Evolutionary conservation across 2,113 vertebrate species (phyloP).

Genomic region (Marmota flaviventris): DNA sequence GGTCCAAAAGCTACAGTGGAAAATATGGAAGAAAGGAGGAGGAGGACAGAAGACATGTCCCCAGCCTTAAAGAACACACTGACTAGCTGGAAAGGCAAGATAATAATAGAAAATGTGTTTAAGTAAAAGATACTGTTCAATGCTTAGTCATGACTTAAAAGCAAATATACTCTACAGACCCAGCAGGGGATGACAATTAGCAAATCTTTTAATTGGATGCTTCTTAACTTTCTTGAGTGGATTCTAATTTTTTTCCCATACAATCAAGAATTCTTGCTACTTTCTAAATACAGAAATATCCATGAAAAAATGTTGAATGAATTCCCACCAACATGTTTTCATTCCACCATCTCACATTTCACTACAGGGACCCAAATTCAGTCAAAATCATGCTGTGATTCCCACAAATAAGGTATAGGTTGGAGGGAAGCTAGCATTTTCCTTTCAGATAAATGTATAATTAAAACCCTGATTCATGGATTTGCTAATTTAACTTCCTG

Average conservation of each 20-base stretch:
- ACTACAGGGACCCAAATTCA: constrained; percentile 55
- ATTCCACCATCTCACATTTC: constrained; percentile 56
- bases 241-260: constrained; percentile 53
- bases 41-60: neutral
- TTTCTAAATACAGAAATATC: constrained; percentile 62
- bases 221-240: constrained; percentile 41
- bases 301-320: constrained; percentile 43
- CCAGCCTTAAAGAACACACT: neutral
- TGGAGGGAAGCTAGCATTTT: constrained; percentile 68
- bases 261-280: constrained; percentile 57
- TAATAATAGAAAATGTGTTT: neutral
- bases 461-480: constrained; percentile 80
- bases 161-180: constrained; percentile 5
- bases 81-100: neutral
- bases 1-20: neutral
- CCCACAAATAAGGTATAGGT: constrained; percentile 62
- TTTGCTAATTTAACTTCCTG: constrained; percentile 80
- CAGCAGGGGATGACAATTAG: constrained; percentile 44
- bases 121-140: constrained; percentile 43
- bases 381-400: constrained; percentile 54
- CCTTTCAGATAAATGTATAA: constrained; percentile 76
- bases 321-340: constrained; percentile 46
- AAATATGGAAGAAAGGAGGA: neutral
- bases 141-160: constrained; percentile 69
- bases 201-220: constrained; percentile 63